These are phyloP conservation scores for Darevskia mixta DNA, from an alignment of 2,797 vertebrate genomes.

Conservation along the genomic window DNA sequence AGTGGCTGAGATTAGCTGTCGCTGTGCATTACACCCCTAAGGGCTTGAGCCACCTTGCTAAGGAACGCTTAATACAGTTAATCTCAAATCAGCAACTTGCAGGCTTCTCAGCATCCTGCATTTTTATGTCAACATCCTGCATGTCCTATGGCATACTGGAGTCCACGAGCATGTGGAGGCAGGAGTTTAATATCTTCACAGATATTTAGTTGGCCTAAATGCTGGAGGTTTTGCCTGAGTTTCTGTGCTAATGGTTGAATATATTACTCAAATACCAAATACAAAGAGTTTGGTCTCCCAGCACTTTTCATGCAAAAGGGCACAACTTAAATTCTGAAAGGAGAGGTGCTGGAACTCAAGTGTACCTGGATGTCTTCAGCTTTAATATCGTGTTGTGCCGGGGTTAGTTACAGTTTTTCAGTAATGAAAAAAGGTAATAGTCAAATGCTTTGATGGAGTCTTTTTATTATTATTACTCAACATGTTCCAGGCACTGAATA, in stretches of 20 bases:
- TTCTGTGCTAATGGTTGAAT: neutral
- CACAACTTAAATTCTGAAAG: neutral
- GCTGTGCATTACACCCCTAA: neutral
- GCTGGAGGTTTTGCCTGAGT: conserved; percentile 6
- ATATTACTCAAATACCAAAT: neutral
- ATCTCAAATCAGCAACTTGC: conserved; percentile 8
- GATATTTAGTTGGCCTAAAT: conserved; percentile 24
- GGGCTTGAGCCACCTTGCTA: neutral
- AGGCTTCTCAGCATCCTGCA: neutral
- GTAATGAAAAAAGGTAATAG: neutral
- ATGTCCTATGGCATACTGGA: neutral
- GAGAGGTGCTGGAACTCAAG: too few relatives aligned
- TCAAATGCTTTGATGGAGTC: neutral
- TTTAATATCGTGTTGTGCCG: neutral
- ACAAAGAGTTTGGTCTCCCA: neutral
- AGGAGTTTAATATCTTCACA: neutral
- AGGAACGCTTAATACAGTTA: neutral
- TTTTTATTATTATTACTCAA: neutral
- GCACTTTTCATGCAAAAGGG: neutral
- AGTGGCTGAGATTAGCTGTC: neutral
- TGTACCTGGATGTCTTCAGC: neutral
- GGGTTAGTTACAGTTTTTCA: neutral
- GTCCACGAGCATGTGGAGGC: fast-evolving
- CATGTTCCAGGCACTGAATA: neutral
- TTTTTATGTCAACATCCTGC: neutral